Evolutionary conservation across 2,113 vertebrate genomes (phyloP), one percentile per base, ranked within the genome.

Genomic region (Callopanchax toddi): DNA sequence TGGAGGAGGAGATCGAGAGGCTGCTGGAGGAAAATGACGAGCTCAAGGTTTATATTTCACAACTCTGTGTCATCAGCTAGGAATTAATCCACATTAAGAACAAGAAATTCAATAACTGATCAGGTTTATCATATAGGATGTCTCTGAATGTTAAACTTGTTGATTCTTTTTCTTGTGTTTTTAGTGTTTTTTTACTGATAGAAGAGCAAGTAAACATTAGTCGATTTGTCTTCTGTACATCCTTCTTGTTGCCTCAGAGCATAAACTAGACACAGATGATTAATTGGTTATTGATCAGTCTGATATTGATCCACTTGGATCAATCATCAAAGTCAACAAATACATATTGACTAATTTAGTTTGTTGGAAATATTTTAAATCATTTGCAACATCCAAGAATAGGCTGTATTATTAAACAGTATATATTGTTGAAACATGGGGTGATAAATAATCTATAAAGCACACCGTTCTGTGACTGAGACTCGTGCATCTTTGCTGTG

Each of bases 11-110:
- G 86, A 91, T 98, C 91, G 94, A 97, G 76, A 95, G 92, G 50
- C 91, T 98, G 76, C 86, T 94, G 37, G 95, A 96, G n/a, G 96
- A 98, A 87, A 98, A 97, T 44, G 94, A 97, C 57, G 93, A 92
- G 53, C 95, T 98, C 52, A 97, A 95, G 95, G 96, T 97, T 86
- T 89, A 52, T 11, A 36, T 43, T 9, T n/a, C 40, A 32, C 10
- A 32, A 32, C 29, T 32, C 6, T 32, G 1, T 9, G 10, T 32
- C 29, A 32, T 9, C 29, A 32, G 29, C 29, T 32, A 32, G 29
- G 26, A 32, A 32, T 32, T 32, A 16, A 8, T 49, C 10, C 0
- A 10, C 16, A 10, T 3, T 26, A 23, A 0, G 1, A 26, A 17
- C 8, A 1, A 11, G 10, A 32, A 39, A 64, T 26, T 8, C n/a